Percentiles rank a stretch among this genome's conserved stretches.
Conservation (phyloP, 2,113 vertebrate genomes). For the Loxodonta africana region DNA sequence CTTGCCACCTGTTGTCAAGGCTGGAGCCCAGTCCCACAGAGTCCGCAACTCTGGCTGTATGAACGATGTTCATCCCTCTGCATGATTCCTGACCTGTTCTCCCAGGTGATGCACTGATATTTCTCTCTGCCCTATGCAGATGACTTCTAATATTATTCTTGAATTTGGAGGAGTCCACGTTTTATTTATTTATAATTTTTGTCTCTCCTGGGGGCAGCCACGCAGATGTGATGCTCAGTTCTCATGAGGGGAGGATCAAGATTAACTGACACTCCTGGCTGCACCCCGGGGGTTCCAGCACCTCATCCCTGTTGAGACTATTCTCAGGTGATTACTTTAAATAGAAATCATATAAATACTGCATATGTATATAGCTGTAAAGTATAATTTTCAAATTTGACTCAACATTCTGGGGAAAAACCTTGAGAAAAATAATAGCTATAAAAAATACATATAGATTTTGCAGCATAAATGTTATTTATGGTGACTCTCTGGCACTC, state of each 20-base stretch:
- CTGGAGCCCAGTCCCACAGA: too few species aligned
- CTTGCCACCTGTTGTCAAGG: not conserved
- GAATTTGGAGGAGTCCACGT: not conserved
- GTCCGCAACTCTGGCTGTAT: fast-evolving
- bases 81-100: not conserved
- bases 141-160: not conserved
- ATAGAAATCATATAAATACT: not conserved
- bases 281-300: not conserved
- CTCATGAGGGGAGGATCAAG: too few species aligned
- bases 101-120: fast-evolving
- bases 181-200: not conserved
- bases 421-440: not conserved
- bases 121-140: not conserved
- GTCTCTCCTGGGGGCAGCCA: not conserved
- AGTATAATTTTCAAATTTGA: not conserved
- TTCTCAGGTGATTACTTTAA: not conserved
- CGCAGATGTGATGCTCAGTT: not conserved
- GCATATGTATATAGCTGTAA: not conserved
- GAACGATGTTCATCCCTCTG: not conserved
- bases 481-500: not conserved
- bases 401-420: not conserved
- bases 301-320: not conserved
- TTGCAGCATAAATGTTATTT: not conserved
- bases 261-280: not conserved
- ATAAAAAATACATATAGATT: not conserved